Base-by-base conservation (phyloP, 1,140 invertebrate genomes). In the Solenopsis fugax region DNA sequence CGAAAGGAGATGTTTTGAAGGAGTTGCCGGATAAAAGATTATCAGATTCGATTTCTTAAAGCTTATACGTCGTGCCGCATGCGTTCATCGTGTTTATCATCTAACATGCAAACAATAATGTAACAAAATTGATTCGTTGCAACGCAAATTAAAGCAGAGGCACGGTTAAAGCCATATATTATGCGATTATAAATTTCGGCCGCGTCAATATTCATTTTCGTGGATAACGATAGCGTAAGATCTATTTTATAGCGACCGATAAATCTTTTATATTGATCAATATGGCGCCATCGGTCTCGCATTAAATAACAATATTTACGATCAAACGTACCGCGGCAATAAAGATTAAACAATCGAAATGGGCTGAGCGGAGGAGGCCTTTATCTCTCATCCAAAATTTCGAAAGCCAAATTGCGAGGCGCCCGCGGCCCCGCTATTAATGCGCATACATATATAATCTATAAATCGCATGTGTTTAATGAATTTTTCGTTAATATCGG, bases 401-500 rank as follows among this genome's bases (percentile, higher is more conserved):
- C 77, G 72, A 67, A 86, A 88, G 89, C 86, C 65, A 58, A 72
- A 88, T 71, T 64, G 72, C 60, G 77, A 48, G 62, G 77, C 41
- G 10, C 29, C 13, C 48, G 13, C 24, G 7, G 48, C 34, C 50
- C 18, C 50, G 77, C 72, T 67, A 91, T 89, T 89, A 88, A 91
- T 90, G 65, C 76, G 18, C 54, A 52, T 41, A 64, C 76, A 50
- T 87, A 78, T 81, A 91, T 90, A 88, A 91, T 91, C 81, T 92
- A 92, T 92, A 91, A 92, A 91, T 92, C 87, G 80, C 54, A 62
- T 52, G 81, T 87, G 76, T 92, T 92, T 90, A 92, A 91, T 92
- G 90, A 90, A 92, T 90, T 92, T 92, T 89, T 90, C 87, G 91
- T 87, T 92, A 92, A 92, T 92, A 92, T 92, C 89, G 60, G 76